Conservation (phyloP, 2,888 invertebrate genomes). For the Mythimna albipuncta region DNA sequence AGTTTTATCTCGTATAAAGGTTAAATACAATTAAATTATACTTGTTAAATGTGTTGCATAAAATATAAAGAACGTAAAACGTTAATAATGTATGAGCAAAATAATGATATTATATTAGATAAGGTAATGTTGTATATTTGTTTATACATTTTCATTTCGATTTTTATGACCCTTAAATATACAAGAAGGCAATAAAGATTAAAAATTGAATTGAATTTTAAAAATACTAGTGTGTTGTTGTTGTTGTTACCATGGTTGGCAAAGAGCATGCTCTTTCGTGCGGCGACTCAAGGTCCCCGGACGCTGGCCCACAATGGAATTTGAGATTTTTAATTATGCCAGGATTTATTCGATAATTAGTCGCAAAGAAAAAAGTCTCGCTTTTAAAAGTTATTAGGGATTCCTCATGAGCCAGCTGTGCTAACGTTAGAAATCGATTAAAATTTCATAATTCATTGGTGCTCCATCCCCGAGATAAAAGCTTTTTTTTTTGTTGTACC, state of each 20-base stretch:
- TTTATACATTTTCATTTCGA: background rate
- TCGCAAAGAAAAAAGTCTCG: background rate
- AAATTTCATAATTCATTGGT: constrained; percentile 1
- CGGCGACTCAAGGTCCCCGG: constrained; percentile 3
- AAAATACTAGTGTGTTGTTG: constrained; percentile 1
- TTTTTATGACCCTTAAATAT: constrained; percentile 3
- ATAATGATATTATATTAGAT: too few relatives aligned
- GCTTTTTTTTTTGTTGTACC: background rate
- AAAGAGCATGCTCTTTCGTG: constrained; percentile 3
- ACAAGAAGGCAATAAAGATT: constrained; percentile 1
- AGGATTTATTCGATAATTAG: background rate
- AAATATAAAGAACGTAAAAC: too few relatives aligned
- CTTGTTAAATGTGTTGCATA: too few relatives aligned
- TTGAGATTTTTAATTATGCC: background rate
- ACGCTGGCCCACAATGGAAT: constrained; percentile 3
- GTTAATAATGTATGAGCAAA: too few relatives aligned
- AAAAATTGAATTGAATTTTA: background rate
- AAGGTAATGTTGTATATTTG: too few relatives aligned
- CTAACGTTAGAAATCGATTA: constrained; percentile 1
- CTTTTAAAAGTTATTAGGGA: constrained; percentile 4
- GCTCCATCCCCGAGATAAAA: constrained; percentile 2
- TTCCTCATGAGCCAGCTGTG: constrained; percentile 1
- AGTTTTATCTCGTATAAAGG: too few relatives aligned
- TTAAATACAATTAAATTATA: too few relatives aligned
- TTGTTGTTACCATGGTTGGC: constrained; percentile 3